Conservation (phyloP, 2,888 invertebrate species). For the Gerris lacustris region DNA sequence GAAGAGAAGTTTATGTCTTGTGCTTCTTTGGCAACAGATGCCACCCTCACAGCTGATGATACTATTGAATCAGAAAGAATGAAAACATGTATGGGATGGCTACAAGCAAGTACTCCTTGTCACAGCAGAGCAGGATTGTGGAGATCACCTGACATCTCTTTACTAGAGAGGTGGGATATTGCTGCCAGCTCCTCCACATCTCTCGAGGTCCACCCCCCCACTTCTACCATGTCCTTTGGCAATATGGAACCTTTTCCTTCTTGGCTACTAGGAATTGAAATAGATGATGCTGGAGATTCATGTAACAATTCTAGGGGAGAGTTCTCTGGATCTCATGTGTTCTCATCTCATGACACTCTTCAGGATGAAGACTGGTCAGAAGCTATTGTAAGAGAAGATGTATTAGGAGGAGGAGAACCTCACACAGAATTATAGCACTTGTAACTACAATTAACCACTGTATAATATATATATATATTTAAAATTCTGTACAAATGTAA, state of each 20-base stretch:
- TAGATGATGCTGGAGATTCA: conserved; percentile 16
- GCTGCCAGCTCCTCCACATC: conserved; percentile 12
- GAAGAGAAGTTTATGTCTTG: conserved; percentile 15
- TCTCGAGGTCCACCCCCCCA: conserved; percentile 12
- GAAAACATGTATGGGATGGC: neutral
- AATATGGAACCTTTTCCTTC: conserved; percentile 9
- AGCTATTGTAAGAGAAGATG: conserved; percentile 19
- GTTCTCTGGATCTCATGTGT: neutral
- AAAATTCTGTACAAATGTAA: too few species aligned
- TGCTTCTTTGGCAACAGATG: too few species aligned
- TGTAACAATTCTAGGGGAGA: conserved; percentile 10
- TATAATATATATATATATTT: too few species aligned
- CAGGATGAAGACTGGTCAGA: conserved; percentile 8
- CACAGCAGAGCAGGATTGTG: neutral
- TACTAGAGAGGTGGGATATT: neutral
- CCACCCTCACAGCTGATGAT: neutral
- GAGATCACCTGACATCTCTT: conserved; percentile 1
- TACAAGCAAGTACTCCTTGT: neutral
- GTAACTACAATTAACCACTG: too few species aligned
- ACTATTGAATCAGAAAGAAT: conserved; percentile 3
- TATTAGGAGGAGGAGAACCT: conserved; percentile 22
- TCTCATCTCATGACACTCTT: neutral
- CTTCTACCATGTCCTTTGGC: neutral
- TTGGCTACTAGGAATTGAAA: conserved; percentile 18
- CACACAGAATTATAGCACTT: neutral